phyloP scores from a whole-genome alignment of 2,797 vertebrate genomes.

The Siniperca scherzeri region DNA sequence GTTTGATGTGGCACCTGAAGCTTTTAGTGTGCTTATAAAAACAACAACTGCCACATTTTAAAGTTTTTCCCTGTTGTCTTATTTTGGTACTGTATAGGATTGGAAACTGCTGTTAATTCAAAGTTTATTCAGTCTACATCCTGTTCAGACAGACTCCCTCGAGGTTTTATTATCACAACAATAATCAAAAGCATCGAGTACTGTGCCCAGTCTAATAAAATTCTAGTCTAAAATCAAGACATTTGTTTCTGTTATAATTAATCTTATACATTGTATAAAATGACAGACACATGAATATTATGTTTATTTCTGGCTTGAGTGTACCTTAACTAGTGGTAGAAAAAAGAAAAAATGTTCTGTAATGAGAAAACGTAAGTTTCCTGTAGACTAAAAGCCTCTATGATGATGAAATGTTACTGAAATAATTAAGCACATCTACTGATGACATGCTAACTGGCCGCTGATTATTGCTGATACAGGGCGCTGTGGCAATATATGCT shows the following conservation, averaged over 20 bases:
- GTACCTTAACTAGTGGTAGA: background rate
- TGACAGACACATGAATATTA: slow-evolving; percentile 1
- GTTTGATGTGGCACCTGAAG: slow-evolving; percentile 42
- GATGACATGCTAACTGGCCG: background rate
- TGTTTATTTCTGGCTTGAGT: slow-evolving; percentile 8
- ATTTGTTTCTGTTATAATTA: background rate
- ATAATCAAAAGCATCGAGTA: slow-evolving; percentile 9
- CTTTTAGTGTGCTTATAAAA: slow-evolving; percentile 32
- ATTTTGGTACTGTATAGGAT: slow-evolving; percentile 2
- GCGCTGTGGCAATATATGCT: background rate
- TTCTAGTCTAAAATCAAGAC: background rate
- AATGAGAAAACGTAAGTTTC: slow-evolving; percentile 4
- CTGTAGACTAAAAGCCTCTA: slow-evolving; percentile 22
- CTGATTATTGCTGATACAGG: slow-evolving; percentile 2
- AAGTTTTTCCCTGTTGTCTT: slow-evolving; percentile 17
- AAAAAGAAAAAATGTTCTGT: background rate
- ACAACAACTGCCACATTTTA: slow-evolving; percentile 15
- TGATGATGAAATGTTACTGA: slow-evolving; percentile 49
- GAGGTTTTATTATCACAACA: slow-evolving; percentile 4
- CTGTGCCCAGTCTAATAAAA: background rate
- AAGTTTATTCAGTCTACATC: slow-evolving; percentile 20
- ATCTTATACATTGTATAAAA: background rate
- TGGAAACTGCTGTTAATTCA: slow-evolving; percentile 19
- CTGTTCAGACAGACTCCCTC: slow-evolving; percentile 12
- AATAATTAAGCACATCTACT: slow-evolving; percentile 23